These are phyloP conservation scores for Phoxinus phoxinus DNA, from an alignment of 2,113 vertebrate genomes.

Conservation along the genomic window DNA sequence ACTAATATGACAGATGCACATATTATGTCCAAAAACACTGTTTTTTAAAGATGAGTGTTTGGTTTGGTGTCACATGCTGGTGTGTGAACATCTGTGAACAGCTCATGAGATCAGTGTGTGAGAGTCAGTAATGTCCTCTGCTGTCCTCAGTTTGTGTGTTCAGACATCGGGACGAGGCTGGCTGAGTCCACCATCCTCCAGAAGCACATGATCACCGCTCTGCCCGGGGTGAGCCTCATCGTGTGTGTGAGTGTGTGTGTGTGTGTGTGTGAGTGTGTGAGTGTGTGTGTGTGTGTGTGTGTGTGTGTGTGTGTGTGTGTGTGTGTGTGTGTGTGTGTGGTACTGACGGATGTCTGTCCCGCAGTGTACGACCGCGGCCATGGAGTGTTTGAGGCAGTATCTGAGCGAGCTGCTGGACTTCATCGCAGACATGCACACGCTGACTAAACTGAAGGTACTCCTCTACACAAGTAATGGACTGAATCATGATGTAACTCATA, in stretches of 20 bases:
- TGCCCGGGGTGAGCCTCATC: constrained; percentile 90
- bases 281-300: constrained; percentile 43
- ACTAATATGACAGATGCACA: not conserved
- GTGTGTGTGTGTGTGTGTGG: constrained; percentile 43
- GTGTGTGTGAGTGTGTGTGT: constrained; percentile 42
- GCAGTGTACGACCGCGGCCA: constrained; percentile 95
- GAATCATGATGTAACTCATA: not conserved
- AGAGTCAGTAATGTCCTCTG: constrained; percentile 1
- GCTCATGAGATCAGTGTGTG: not conserved
- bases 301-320: not conserved
- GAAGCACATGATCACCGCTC: constrained; percentile 94
- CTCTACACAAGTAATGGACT: not conserved
- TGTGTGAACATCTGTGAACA: too few relatives aligned
- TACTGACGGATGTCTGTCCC: constrained; percentile 34
- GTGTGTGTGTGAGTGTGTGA: too few relatives aligned
- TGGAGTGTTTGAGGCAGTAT: constrained; percentile 97
- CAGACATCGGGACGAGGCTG: constrained; percentile 94
- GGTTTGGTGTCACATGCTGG: too few relatives aligned
- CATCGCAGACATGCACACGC: constrained; percentile 97
- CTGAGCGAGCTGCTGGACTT: constrained; percentile 93
- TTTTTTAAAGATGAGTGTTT: too few relatives aligned
- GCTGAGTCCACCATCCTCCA: constrained; percentile 97
- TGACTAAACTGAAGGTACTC: constrained; percentile 93
- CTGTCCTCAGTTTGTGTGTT: constrained; percentile 91
- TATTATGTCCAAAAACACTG: too few relatives aligned